Evolutionary conservation across 1,140 invertebrate species (phyloP).

Genomic region (Conus betulinus): DNA sequence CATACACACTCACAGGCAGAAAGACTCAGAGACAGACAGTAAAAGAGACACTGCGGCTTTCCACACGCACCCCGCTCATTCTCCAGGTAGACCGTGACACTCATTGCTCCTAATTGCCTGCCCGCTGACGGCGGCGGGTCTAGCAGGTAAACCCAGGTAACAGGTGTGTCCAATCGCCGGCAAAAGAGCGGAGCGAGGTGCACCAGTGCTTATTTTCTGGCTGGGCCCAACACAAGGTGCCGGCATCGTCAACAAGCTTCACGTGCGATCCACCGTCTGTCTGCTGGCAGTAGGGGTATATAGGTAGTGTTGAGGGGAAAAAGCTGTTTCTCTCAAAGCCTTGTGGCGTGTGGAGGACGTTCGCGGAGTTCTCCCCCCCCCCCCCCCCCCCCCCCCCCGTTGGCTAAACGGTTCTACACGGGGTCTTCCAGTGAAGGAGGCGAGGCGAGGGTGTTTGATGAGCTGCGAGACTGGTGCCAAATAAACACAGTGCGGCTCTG

Average conservation of each 20-base stretch:
- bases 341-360: too few relatives aligned
- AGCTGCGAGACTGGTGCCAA: too few relatives aligned
- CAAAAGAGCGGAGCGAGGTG: background rate
- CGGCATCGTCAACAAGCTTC: background rate
- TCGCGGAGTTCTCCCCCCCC: too few relatives aligned
- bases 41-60: too few relatives aligned
- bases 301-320: too few relatives aligned
- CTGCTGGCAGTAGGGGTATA: too few relatives aligned
- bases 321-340: too few relatives aligned
- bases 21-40: background rate
- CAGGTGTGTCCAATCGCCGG: background rate
- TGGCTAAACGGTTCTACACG: too few relatives aligned
- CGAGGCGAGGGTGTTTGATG: too few relatives aligned
- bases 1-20: background rate
- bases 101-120: background rate
- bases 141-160: background rate
- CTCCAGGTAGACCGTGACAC: background rate
- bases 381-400: too few relatives aligned
- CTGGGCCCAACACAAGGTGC: background rate
- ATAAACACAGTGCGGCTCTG: too few relatives aligned
- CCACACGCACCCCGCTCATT: background rate
- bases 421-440: too few relatives aligned
- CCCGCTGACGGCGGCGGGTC: background rate
- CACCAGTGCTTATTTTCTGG: background rate
- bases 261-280: background rate